Conservation (phyloP, 2,113 vertebrate species). For the Micromys minutus region DNA sequence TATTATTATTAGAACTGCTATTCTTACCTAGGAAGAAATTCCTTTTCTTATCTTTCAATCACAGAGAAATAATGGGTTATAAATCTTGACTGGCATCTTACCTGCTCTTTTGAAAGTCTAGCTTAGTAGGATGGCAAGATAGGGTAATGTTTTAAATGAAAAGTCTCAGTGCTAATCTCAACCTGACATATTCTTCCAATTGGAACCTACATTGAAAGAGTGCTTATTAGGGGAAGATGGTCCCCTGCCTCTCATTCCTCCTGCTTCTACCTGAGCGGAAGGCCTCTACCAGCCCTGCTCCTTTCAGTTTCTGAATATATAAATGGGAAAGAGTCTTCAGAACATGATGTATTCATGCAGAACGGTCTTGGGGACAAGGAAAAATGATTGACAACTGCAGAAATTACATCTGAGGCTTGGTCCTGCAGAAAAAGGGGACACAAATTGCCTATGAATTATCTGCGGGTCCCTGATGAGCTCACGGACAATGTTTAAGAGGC, state of each 20-base stretch:
- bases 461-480: slow-evolving; percentile 70
- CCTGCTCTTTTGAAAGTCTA: slow-evolving; percentile 68
- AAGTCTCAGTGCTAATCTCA: slow-evolving; percentile 68
- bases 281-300: slow-evolving; percentile 7
- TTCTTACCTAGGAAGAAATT: slow-evolving; percentile 47
- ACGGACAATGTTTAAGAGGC: slow-evolving; percentile 69
- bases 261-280: background rate
- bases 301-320: slow-evolving; percentile 67
- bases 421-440: slow-evolving; percentile 72
- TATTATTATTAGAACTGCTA: slow-evolving; percentile 48
- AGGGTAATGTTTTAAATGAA: slow-evolving; percentile 74
- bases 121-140: slow-evolving; percentile 68
- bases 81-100: slow-evolving; percentile 69
- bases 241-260: slow-evolving; percentile 12
- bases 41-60: slow-evolving; percentile 57
- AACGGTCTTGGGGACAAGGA: slow-evolving; percentile 71
- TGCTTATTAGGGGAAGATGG: slow-evolving; percentile 59
- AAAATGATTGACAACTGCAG: slow-evolving; percentile 78
- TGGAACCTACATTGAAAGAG: slow-evolving; percentile 48
- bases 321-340: slow-evolving; percentile 60
- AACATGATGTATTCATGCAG: slow-evolving; percentile 58
- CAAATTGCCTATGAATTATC: slow-evolving; percentile 78
- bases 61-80: slow-evolving; percentile 16
- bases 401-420: slow-evolving; percentile 78
- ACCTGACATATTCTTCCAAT: slow-evolving; percentile 62